Evolutionary conservation across 2,888 invertebrate species (phyloP).

Genomic region (Venustoraphidia nigricollis): DNA sequence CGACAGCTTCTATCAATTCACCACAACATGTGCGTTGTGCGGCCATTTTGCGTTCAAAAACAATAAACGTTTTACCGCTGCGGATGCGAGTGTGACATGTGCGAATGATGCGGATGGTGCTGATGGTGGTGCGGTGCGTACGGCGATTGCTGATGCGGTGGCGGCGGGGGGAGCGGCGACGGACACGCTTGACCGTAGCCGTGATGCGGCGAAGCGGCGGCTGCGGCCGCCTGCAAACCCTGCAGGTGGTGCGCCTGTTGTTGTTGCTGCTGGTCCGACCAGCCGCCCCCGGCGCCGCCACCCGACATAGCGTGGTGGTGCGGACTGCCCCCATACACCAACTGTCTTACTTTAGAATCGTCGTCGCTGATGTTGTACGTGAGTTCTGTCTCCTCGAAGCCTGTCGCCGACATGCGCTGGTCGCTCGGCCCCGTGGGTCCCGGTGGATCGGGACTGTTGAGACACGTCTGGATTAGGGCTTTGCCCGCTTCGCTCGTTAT

Average conservation of each 20-base stretch:
- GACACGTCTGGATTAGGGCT: constrained; percentile 94
- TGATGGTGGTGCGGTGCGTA: constrained; percentile 38
- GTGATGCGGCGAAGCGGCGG: constrained; percentile 3
- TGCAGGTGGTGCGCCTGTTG: constrained; percentile 26
- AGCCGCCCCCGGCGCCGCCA: constrained; percentile 25
- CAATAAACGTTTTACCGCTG: constrained; percentile 50
- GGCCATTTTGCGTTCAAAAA: not conserved
- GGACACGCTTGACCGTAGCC: constrained; percentile 45
- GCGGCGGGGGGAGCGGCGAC: constrained; percentile 54
- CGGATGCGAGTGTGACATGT: constrained; percentile 57
- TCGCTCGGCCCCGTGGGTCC: constrained; percentile 48
- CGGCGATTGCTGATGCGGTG: constrained; percentile 21
- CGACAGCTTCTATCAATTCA: no score
- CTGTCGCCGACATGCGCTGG: constrained; percentile 95
- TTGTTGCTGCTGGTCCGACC: constrained; percentile 25
- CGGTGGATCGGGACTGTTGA: constrained; percentile 85
- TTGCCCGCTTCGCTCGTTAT: constrained; percentile 96
- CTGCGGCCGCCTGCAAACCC: constrained; percentile 24
- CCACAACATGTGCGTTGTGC: no score
- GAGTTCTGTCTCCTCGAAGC: constrained; percentile 96
- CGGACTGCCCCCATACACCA: constrained; percentile 61
- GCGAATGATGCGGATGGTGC: constrained; percentile 52
- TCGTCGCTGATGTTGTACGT: constrained; percentile 92
- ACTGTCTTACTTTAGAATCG: constrained; percentile 94
- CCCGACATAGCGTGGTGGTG: constrained; percentile 48